phyloP scores from a whole-genome alignment of 2,888 invertebrate genomes.

The Trypoxylon attenuatum region DNA sequence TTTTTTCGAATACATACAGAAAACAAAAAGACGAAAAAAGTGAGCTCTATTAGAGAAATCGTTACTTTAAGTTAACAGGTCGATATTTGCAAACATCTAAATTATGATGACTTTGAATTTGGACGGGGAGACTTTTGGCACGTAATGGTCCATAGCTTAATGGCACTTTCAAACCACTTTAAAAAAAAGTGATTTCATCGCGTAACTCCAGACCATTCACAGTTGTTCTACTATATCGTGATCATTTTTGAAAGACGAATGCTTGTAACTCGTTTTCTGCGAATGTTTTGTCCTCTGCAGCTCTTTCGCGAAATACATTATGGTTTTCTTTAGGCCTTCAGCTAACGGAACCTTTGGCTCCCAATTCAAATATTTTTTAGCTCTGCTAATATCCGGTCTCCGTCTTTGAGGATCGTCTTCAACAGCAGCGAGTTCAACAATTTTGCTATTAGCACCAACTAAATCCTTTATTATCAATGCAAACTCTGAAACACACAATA shows the following conservation, averaged over 20 bases:
- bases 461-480: constrained; percentile 89
- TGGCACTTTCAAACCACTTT: constrained; percentile 49
- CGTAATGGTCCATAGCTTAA: constrained; percentile 54
- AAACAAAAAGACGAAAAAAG: not conserved
- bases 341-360: constrained; percentile 91
- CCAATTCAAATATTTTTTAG: constrained; percentile 91
- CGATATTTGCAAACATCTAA: constrained; percentile 18
- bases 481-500: constrained; percentile 80
- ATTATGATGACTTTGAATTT: constrained; percentile 43
- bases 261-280: constrained; percentile 75
- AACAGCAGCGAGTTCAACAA: constrained; percentile 89
- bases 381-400: constrained; percentile 94
- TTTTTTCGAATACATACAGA: not conserved
- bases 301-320: constrained; percentile 95
- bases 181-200: constrained; percentile 37
- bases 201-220: constrained; percentile 33
- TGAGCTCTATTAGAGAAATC: not conserved
- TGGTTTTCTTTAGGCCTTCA: constrained; percentile 92
- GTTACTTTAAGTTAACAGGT: constrained; percentile 6
- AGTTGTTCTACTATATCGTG: constrained; percentile 71
- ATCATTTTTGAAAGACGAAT: constrained; percentile 64
- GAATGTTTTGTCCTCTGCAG: constrained; percentile 80
- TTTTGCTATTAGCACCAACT: constrained; percentile 90
- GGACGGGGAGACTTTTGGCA: constrained; percentile 64
- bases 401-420: constrained; percentile 97